Base-by-base conservation (phyloP, 2,113 vertebrate genomes). In the Narcine bancroftii region DNA sequence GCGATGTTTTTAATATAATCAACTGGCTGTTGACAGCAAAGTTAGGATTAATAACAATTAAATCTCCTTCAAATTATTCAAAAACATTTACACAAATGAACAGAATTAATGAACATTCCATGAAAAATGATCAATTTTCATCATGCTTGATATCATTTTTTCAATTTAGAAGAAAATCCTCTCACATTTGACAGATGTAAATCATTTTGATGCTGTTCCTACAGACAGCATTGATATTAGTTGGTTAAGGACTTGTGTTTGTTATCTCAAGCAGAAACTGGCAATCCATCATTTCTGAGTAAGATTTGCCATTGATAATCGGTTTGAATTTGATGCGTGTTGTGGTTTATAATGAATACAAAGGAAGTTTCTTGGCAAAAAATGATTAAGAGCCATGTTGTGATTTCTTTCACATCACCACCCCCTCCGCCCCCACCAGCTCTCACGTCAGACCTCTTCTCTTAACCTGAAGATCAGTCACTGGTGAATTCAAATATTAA, bases 241-340 rank as follows among this genome's bases (percentile, higher is more conserved):
- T 63, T 63, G 53, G 33, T 87, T 87, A 91, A 69, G 42, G 36
- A 91, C 42, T 91, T 91, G 63, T 33, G 65, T 47, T 29, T 91
- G 29, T 71, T 69, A 71, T 45, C 45, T 69, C 39, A 69, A 47
- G 89, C 89, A 91, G 89, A 91, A 91, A 91, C 42, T 71, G 39
- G 63, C 42, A 91, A 66, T 66, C 65, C 63, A 69, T 66, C 63
- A 69, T 47, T 91, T 47, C 65, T 91, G 89, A 91, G 63, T 47
- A 91, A 69, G 89, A 91, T 91, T 47, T 69, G 65, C 65, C 89
- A 45, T 69, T 91, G 89, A 26, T 66, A 66, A 91, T 81, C 77
- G 53, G 77, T 87, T 87, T 87, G 29, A 91, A 66, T 91, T 69
- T 91, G 89, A 69, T 91, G 65, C 10, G 39, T 91, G 89, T 69